Base-by-base conservation (phyloP, 1,140 invertebrate genomes). In the Drosophila equinoxialis region DNA sequence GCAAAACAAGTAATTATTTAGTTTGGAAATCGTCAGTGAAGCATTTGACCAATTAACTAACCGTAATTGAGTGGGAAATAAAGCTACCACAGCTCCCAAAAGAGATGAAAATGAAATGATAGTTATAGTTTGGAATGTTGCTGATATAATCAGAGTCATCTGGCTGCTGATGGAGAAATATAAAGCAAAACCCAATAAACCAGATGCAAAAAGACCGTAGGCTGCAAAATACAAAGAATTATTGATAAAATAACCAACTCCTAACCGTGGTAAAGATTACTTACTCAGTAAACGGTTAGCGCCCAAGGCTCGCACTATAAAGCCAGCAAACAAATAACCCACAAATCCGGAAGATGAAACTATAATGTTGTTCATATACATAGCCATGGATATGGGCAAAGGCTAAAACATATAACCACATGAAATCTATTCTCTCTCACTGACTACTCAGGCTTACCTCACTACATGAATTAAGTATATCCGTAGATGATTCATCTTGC, bases 291-390 rank as follows among this genome's bases (percentile, higher is more conserved):
- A 90, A 13, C 92, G 65, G 45, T 93, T 93, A 64, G 94, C 93
- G 5, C 94, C 94, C 37, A 93, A 81, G 45, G 91, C 90, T 62
- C 71, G 81, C 1, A 94, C 81, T 30, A 94, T 66, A 3, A 77
- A 83, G 0, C 93, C 93, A 13, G 93, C 94, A 64, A 81, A 61
- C 5, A 93, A 87, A 64, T 94, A 94, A 0, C 93, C 93, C 6
- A 93, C 81, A 7, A 94, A 83, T 1, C 93, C 93, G 0, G 92
- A 91, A 1, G 92, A 87, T 0, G 93, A 93, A 0, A 94, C 93
- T 3, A 94, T 92, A 0, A 93, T 92, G 42, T 93, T 93, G 81
- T 94, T 94, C 1, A 93, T 82, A 68, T 94, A 94, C 35, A 93
- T 94, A 33, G 93, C 82, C 89, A 93, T 92, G 48, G 93, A 93